phyloP scores from a whole-genome alignment of 1,140 invertebrate genomes.

The Mylabris phalerata region DNA sequence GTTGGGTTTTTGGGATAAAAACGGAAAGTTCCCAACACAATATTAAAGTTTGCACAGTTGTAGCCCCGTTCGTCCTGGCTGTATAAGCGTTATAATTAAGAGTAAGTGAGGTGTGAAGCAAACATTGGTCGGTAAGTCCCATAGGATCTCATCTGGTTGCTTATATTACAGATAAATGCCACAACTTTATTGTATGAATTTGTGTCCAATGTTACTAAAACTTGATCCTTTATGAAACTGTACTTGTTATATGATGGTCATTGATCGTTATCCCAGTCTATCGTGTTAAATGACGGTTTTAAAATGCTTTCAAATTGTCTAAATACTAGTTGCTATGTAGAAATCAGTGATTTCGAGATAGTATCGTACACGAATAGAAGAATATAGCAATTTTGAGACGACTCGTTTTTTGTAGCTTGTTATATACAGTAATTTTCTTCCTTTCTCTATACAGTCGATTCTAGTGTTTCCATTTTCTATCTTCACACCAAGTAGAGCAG shows the following conservation, averaged over 20 bases:
- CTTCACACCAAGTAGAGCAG: too few relatives aligned
- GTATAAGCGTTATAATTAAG: conserved; percentile 37
- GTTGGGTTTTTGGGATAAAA: too few relatives aligned
- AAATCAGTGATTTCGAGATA: too few relatives aligned
- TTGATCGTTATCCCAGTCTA: conserved; percentile 3
- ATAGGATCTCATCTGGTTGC: conserved; percentile 31
- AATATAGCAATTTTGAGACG: too few relatives aligned
- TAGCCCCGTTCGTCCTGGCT: neutral
- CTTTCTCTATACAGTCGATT: too few relatives aligned
- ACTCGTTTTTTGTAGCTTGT: too few relatives aligned
- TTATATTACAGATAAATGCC: conserved; percentile 32
- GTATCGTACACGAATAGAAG: too few relatives aligned
- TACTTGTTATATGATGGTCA: neutral
- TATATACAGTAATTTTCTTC: too few relatives aligned
- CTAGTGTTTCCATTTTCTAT: too few relatives aligned
- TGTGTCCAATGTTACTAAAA: neutral
- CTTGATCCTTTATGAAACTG: neutral
- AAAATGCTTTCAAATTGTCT: conserved; percentile 3
- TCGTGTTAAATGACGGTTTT: conserved; percentile 11
- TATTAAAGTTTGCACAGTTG: too few relatives aligned
- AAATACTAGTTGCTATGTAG: too few relatives aligned
- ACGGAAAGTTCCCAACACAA: too few relatives aligned
- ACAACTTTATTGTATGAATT: conserved; percentile 3
- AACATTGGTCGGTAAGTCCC: conserved; percentile 28
- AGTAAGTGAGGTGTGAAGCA: conserved; percentile 39